Evolutionary conservation across 2,888 invertebrate genomes (phyloP).

Genomic region (Torymus tubicola): DNA sequence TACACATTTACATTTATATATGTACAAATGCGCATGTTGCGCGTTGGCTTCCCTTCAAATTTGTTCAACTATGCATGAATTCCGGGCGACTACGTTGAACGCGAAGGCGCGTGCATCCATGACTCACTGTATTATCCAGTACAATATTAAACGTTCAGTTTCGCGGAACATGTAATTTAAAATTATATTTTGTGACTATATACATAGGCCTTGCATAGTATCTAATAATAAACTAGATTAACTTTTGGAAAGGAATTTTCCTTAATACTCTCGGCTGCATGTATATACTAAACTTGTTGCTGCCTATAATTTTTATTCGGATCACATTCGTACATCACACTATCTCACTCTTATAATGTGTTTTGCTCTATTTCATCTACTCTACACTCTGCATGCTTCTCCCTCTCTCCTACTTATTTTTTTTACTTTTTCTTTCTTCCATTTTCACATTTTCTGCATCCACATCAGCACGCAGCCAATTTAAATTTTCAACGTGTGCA

Average conservation of each 20-base stretch:
- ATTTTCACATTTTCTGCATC: background rate
- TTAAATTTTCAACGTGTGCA: background rate
- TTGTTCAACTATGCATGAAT: slow-evolving; percentile 22
- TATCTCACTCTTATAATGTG: background rate
- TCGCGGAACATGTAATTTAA: slow-evolving; percentile 53
- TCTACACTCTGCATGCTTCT: background rate
- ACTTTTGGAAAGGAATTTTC: slow-evolving; percentile 49
- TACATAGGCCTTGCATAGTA: slow-evolving; percentile 56
- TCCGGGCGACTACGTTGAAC: slow-evolving; percentile 42
- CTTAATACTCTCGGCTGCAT: slow-evolving; percentile 50
- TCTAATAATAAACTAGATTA: slow-evolving; percentile 56
- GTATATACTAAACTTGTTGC: slow-evolving; percentile 39
- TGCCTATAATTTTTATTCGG: background rate
- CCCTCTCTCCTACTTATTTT: background rate
- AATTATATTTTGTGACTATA: slow-evolving; percentile 53
- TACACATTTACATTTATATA: slow-evolving; percentile 59
- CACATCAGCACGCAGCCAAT: slow-evolving; percentile 5
- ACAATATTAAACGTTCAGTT: slow-evolving; percentile 45
- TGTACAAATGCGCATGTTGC: slow-evolving; percentile 49
- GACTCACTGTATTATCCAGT: slow-evolving; percentile 52
- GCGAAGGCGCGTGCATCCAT: slow-evolving; percentile 48
- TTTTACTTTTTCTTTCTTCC: background rate
- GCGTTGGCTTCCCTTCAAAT: slow-evolving; percentile 25
- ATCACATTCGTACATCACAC: slow-evolving; percentile 10
- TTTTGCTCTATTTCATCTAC: background rate